Evolutionary conservation across 2,113 vertebrate genomes (phyloP).

Genomic region (Syngnathus typhle): DNA sequence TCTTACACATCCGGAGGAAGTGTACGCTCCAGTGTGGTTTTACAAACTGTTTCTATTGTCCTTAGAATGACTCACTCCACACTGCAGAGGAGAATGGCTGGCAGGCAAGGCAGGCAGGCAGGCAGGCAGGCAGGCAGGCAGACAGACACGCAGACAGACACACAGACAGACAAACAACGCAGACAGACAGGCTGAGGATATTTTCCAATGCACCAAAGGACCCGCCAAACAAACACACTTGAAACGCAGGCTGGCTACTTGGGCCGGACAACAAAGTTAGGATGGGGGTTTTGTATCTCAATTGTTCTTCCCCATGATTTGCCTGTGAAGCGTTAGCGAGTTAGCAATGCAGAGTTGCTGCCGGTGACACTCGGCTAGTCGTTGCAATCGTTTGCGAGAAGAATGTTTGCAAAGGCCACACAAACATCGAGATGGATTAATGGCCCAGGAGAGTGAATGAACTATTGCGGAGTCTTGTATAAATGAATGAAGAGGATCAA

Average conservation of each 20-base stretch:
- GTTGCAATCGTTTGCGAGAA: slow-evolving; percentile 23
- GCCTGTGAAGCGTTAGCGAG: neutral
- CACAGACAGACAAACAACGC: slow-evolving; percentile 38
- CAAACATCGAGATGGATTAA: slow-evolving; percentile 33
- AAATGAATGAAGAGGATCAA: slow-evolving; percentile 57
- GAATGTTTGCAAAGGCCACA: slow-evolving; percentile 27
- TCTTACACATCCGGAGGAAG: slow-evolving; percentile 71
- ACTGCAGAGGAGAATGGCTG: slow-evolving; percentile 63
- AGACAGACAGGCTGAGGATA: slow-evolving; percentile 30
- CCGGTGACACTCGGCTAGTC: slow-evolving; percentile 24
- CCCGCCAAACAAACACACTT: neutral
- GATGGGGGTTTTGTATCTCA: neutral
- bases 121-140: slow-evolving; percentile 45
- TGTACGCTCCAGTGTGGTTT: slow-evolving; percentile 64
- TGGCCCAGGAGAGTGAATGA: slow-evolving; percentile 44
- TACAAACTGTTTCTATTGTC: slow-evolving; percentile 70
- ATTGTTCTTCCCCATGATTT: too few species aligned
- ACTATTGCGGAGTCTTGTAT: slow-evolving; percentile 36
- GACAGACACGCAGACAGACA: slow-evolving; percentile 34
- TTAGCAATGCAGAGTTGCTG: neutral
- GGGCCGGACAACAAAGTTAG: neutral
- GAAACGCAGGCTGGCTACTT: neutral
- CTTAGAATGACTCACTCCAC: slow-evolving; percentile 63
- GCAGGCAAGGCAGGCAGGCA: slow-evolving; percentile 51
- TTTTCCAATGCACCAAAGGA: slow-evolving; percentile 21